These are phyloP conservation scores for Ophiodon elongatus DNA, from an alignment of 2,113 vertebrate genomes.

Conservation along the genomic window DNA sequence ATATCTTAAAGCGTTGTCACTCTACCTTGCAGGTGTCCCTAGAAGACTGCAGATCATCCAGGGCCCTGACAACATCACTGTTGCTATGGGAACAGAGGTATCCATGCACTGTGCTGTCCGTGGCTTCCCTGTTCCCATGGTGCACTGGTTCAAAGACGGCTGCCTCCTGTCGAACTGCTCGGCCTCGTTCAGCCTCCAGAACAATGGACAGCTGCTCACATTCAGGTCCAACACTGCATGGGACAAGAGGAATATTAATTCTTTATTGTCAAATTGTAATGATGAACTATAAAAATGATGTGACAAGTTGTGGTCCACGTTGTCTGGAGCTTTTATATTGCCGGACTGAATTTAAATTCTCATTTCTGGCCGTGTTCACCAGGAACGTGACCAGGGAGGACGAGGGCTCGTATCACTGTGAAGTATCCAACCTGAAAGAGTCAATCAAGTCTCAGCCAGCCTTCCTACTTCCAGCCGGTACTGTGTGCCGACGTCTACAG, in stretches of 20 bases:
- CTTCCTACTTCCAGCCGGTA: constrained; percentile 82
- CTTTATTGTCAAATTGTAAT: constrained; percentile 23
- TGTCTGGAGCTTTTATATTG: not conserved
- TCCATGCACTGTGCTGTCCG: constrained; percentile 77
- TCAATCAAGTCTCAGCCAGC: constrained; percentile 75
- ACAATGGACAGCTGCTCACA: constrained; percentile 84
- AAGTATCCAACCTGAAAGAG: constrained; percentile 76
- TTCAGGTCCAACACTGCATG: constrained; percentile 74
- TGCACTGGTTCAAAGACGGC: constrained; percentile 86
- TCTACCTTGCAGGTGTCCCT: constrained; percentile 56
- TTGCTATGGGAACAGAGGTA: constrained; percentile 74
- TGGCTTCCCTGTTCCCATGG: constrained; percentile 81
- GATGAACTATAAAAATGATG: not conserved
- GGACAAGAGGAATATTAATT: constrained; percentile 49
- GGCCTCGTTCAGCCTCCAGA: constrained; percentile 67
- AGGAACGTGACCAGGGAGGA: constrained; percentile 82
- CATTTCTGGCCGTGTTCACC: constrained; percentile 18
- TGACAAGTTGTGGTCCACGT: not conserved
- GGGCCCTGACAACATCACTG: constrained; percentile 82
- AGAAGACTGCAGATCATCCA: constrained; percentile 71
- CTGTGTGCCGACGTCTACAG: not conserved
- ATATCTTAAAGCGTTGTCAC: not conserved
- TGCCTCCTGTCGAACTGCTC: constrained; percentile 72
- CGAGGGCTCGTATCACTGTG: constrained; percentile 84
- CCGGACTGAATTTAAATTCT: not conserved